Conservation (phyloP, 1,140 invertebrate genomes). For the Saccostrea glomerata region DNA sequence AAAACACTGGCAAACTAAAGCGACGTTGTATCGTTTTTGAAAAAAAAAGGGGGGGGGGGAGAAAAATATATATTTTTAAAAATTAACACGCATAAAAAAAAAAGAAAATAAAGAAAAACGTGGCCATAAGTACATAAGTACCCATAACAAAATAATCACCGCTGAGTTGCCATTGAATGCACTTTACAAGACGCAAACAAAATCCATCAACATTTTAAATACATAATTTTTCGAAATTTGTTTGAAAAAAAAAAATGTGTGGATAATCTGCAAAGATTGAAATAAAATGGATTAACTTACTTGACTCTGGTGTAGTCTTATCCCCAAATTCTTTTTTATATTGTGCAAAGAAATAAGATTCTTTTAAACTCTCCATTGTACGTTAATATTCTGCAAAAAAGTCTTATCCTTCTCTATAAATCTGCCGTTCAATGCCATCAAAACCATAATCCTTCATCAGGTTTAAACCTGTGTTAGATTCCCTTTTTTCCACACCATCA, state of each 20-base stretch:
- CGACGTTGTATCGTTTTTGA: no score
- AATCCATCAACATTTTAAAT: background rate
- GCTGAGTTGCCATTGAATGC: background rate
- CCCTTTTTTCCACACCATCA: slow-evolving; percentile 23
- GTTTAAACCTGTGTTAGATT: slow-evolving; percentile 27
- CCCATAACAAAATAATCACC: background rate
- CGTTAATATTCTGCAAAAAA: background rate
- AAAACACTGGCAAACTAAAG: no score
- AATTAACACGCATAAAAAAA: no score
- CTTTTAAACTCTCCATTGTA: slow-evolving; percentile 32
- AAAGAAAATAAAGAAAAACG: no score
- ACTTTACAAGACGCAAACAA: background rate
- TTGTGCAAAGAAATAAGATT: slow-evolving; percentile 20
- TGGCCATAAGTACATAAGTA: no score
- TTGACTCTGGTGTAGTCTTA: background rate
- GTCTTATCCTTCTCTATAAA: slow-evolving; percentile 4
- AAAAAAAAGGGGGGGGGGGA: no score
- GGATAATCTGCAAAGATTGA: background rate
- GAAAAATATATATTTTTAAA: no score
- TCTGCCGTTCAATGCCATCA: slow-evolving; percentile 4
- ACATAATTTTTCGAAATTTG: background rate
- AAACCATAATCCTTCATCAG: slow-evolving; percentile 3
- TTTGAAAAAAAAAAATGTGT: background rate
- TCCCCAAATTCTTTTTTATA: slow-evolving; percentile 26
- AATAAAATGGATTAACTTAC: slow-evolving; percentile 18